Percentiles rank a stretch among this genome's conserved stretches.
phyloP scores from a whole-genome alignment of 2,113 vertebrate genomes.

The Bambusicola thoracicus region DNA sequence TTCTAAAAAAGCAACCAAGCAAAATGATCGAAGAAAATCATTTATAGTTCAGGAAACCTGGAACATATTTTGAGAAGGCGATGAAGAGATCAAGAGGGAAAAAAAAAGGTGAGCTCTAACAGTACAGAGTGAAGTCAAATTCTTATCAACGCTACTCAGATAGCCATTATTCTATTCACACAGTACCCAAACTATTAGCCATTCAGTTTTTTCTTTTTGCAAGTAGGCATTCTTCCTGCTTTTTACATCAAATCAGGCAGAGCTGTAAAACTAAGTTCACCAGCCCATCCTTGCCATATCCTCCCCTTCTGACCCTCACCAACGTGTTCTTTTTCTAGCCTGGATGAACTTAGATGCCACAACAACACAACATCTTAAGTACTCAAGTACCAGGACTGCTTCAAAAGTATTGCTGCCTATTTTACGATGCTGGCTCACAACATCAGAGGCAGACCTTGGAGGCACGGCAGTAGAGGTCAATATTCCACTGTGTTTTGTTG shows the following conservation, averaged over 20 bases:
- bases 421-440: too few relatives aligned
- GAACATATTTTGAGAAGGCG: not conserved
- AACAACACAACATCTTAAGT: not conserved
- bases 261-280: not conserved
- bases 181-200: not conserved
- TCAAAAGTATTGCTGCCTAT: too few relatives aligned
- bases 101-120: not conserved
- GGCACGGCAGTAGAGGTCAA: too few relatives aligned
- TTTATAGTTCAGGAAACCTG: not conserved
- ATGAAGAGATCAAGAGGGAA: rapidly evolving
- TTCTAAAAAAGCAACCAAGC: not conserved
- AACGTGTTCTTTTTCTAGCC: not conserved
- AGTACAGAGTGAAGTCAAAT: not conserved
- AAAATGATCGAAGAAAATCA: not conserved
- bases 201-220: not conserved
- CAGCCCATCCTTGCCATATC: not conserved
- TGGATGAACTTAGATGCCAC: not conserved
- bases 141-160: not conserved
- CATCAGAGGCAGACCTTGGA: too few relatives aligned
- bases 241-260: not conserved
- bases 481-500: too few relatives aligned
- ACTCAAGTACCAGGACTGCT: too few relatives aligned
- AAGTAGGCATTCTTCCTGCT: not conserved
- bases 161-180: not conserved
- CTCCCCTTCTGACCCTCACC: not conserved